Percentiles rank a stretch among this genome's conserved stretches.
phyloP scores from a whole-genome alignment of 2,113 vertebrate species.

The Acrocephalus kingi region DNA sequence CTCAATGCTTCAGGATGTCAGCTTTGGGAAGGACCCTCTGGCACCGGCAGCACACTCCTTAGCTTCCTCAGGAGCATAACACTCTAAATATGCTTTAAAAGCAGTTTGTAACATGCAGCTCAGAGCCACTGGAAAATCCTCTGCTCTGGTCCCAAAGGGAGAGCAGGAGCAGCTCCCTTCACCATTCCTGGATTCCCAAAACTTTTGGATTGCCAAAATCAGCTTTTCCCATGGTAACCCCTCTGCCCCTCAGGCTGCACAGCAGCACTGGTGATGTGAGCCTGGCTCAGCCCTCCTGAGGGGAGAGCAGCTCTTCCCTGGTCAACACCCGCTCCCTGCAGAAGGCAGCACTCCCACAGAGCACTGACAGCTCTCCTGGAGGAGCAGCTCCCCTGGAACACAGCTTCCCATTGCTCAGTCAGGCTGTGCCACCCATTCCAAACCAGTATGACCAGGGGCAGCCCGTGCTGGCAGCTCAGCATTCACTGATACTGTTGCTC shows the following conservation, averaged over 20 bases:
- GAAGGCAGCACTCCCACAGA: no score
- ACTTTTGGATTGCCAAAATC: background rate
- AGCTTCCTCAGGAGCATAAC: background rate
- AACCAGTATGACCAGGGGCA: background rate
- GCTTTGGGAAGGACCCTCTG: background rate
- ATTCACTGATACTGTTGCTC: rapidly evolving
- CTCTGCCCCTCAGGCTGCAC: background rate
- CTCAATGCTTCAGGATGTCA: background rate
- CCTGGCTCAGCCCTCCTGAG: background rate
- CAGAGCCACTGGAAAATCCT: background rate
- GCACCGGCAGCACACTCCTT: background rate
- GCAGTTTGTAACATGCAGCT: background rate
- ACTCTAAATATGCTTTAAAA: background rate
- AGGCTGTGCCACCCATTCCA: background rate
- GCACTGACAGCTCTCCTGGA: background rate
- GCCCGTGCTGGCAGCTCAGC: background rate
- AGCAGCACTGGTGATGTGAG: rapidly evolving
- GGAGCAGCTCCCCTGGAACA: background rate
- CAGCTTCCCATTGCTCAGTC: background rate
- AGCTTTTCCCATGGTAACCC: background rate
- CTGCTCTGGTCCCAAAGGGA: background rate
- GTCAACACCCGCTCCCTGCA: rapidly evolving
- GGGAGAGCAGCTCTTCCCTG: background rate
- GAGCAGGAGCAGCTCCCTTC: background rate
- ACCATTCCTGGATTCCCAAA: rapidly evolving